phyloP scores from a whole-genome alignment of 2,797 vertebrate species.

The Sebastes nivosus region DNA sequence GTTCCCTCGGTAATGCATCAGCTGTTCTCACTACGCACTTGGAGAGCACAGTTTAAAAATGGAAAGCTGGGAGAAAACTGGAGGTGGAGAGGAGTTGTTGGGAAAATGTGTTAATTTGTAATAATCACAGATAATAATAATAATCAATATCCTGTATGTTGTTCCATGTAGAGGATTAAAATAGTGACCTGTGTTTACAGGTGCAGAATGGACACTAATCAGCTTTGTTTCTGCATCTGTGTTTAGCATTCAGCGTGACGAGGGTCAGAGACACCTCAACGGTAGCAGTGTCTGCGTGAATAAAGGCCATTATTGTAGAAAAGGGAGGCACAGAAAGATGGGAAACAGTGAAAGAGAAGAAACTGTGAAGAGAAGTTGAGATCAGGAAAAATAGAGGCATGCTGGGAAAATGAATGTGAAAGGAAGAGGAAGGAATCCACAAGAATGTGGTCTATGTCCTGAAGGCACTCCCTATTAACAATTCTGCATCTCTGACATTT shows the following conservation, averaged over 20 bases:
- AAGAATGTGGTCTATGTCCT: neutral
- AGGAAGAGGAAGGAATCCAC: neutral
- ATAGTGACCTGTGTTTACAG: constrained; percentile 21
- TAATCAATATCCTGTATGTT: constrained; percentile 7
- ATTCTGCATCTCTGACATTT: neutral
- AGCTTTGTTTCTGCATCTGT: constrained; percentile 44
- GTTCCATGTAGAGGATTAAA: neutral
- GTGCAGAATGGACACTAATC: constrained; percentile 44
- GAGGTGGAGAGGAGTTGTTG: constrained; percentile 6
- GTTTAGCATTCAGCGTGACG: constrained; percentile 60
- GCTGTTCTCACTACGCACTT: constrained; percentile 43
- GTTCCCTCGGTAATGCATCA: constrained; percentile 43
- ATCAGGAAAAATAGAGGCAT: neutral
- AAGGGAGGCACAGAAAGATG: constrained; percentile 3
- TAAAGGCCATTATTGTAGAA: constrained; percentile 58
- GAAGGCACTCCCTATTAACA: neutral
- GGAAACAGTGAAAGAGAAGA: neutral
- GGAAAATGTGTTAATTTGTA: constrained; percentile 9
- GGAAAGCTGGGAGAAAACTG: constrained; percentile 25
- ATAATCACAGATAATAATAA: neutral
- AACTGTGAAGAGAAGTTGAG: neutral
- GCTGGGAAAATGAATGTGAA: neutral
- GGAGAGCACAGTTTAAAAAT: constrained; percentile 40
- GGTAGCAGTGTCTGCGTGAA: constrained; percentile 33
- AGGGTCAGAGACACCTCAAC: constrained; percentile 53